Conservation (phyloP, 2,113 vertebrate species). For the Lepidothrix coronata region DNA sequence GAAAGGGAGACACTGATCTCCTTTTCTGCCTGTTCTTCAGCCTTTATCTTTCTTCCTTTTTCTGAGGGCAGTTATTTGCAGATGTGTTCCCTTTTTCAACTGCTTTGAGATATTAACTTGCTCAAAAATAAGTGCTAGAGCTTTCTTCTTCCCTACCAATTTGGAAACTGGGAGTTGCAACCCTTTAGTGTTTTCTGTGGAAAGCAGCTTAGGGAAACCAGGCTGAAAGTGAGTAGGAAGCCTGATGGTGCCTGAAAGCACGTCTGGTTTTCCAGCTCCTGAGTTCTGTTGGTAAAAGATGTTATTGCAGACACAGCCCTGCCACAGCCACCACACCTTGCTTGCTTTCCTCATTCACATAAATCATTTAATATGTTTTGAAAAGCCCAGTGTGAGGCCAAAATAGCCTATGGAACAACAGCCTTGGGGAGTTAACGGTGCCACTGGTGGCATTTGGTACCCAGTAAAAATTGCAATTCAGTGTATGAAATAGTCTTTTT, state of each 20-base stretch:
- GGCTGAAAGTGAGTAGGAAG: not conserved
- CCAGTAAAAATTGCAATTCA: not conserved
- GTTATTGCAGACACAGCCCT: not conserved
- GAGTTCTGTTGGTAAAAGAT: slow-evolving; percentile 21
- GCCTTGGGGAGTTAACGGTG: not conserved
- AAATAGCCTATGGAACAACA: not conserved
- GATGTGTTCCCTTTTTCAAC: not conserved
- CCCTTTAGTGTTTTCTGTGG: not conserved
- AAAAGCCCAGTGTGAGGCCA: not conserved
- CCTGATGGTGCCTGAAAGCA: not conserved
- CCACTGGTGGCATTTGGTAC: not conserved
- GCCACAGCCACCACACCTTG: not conserved
- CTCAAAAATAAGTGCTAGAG: not conserved
- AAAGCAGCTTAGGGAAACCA: not conserved
- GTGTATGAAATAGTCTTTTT: not conserved
- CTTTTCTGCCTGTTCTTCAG: not conserved
- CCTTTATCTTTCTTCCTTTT: not conserved
- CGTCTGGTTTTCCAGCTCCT: not conserved
- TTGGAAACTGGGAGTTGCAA: not conserved
- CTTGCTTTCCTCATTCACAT: not conserved
- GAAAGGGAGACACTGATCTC: not conserved
- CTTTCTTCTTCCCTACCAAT: not conserved
- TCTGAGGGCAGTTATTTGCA: not conserved
- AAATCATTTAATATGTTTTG: not conserved
- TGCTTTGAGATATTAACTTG: not conserved